Base-by-base conservation (phyloP, 2,113 vertebrate species). In the Paralichthys olivaceus region DNA sequence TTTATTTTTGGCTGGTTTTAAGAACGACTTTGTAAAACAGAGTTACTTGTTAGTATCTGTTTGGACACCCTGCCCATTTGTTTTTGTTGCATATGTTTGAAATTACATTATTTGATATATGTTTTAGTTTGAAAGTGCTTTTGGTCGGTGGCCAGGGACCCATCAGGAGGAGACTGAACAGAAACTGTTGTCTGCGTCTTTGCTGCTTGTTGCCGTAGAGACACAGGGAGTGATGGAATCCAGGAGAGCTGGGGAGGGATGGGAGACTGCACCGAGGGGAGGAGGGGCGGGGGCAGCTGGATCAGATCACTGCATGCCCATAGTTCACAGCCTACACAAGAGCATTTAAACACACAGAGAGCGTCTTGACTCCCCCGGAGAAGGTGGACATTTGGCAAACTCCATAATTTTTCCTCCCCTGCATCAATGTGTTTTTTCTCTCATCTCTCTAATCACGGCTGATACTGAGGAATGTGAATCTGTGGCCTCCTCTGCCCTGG, bases 81-180 rank as follows among this genome's bases (percentile, higher is more conserved):
- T 89, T 93, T 91, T 84, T 40, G 69, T 65, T 84, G 79, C 76
- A 67, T 62, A 85, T 89, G 83, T 84, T 90, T 87, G 67, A 80
- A 85, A 91, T 89, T 78, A 54, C 66, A 77, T 83, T 77, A 90
- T 91, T 86, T 85, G 85, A 91, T 80, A 72, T 84, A 85, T 89
- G 83, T 91, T 84, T 87, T 77, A 72, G 79, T 75, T 77, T 80
- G 69, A 87, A 79, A 91, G 87, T 77, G 26, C 72, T 84, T 90
- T 89, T 93, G 94, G 93, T 90, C 26, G 2, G 22, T 70, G 65
- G 93, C 93, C 93, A 94, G 80, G 25, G 79, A 89, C 37, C 90
- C 80, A 83, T 94, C 90, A 68, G 85, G 60, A 43, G 73, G 93
- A 94, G 85, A 90, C 90, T 93, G 71, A 90, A 56, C 94, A 94